phyloP scores from a whole-genome alignment of 2,113 vertebrate genomes.

The Epinephelus lanceolatus region DNA sequence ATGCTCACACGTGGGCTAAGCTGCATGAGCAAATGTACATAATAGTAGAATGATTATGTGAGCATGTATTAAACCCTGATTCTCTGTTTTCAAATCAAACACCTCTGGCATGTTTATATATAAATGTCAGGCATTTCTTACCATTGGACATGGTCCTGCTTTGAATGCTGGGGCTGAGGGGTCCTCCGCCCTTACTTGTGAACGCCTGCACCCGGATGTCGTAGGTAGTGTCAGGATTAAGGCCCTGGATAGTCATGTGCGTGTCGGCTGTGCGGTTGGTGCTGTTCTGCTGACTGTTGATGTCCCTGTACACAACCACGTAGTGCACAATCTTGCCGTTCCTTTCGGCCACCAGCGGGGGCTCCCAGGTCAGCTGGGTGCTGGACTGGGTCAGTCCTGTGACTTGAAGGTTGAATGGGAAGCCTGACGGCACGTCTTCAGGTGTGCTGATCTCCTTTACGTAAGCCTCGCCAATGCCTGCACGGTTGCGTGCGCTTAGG shows the following conservation, averaged over 20 bases:
- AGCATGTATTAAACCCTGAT: background rate
- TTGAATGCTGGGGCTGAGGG: conserved; percentile 98
- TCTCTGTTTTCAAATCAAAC: conserved; percentile 53
- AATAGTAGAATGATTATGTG: background rate
- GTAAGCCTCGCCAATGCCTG: conserved; percentile 92
- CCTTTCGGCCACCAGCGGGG: conserved; percentile 90
- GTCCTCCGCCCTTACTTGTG: conserved; percentile 92
- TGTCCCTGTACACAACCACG: conserved; percentile 94
- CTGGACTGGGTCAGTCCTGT: conserved; percentile 94
- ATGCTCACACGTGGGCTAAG: background rate
- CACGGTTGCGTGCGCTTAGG: conserved; percentile 93
- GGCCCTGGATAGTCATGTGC: conserved; percentile 87
- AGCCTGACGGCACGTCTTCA: conserved; percentile 91
- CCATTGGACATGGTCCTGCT: conserved; percentile 97
- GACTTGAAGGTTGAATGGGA: conserved; percentile 93
- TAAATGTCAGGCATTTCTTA: conserved; percentile 73
- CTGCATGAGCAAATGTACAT: background rate
- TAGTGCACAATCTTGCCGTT: conserved; percentile 94
- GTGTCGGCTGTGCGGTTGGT: conserved; percentile 89
- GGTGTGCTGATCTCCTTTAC: conserved; percentile 93
- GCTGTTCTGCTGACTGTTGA: conserved; percentile 95
- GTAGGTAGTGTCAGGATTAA: conserved; percentile 96
- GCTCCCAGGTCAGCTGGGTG: conserved; percentile 95
- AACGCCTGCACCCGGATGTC: conserved; percentile 94
- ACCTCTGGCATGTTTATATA: conserved; percentile 20